A percentile compares a stretch with the other conserved stretches of the same genome.
Evolutionary conservation across 2,113 vertebrate species (phyloP).

Genomic region (Istiophorus platypterus): DNA sequence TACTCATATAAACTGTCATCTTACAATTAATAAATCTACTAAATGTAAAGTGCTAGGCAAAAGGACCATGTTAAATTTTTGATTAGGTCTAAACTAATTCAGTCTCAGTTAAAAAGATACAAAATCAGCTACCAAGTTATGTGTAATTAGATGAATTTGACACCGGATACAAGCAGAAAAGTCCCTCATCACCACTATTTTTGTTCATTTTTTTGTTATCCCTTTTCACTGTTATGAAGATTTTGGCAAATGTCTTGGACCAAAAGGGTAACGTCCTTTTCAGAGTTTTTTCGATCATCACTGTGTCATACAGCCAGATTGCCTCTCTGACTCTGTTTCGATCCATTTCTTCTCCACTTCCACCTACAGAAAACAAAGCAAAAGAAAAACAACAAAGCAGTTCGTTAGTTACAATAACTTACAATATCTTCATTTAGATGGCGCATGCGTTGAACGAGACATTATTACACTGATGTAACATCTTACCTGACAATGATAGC

Average conservation of each 20-base stretch:
- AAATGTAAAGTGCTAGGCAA: conserved; percentile 81
- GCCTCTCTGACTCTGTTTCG: conserved; percentile 88
- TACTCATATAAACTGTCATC: conserved; percentile 62
- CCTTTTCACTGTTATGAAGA: conserved; percentile 14
- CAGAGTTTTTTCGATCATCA: conserved; percentile 67
- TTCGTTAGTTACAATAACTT: conserved; percentile 5
- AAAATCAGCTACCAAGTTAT: conserved; percentile 59
- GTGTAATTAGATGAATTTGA: conserved; percentile 55
- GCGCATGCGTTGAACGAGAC: neutral
- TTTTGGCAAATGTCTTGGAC: conserved; percentile 36
- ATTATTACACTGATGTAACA: neutral
- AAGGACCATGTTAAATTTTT: conserved; percentile 55
- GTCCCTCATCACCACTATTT: conserved; percentile 48
- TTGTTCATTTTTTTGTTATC: conserved; percentile 24
- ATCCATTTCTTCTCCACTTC: conserved; percentile 98
- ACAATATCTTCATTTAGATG: too few relatives aligned
- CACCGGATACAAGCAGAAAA: conserved; percentile 61
- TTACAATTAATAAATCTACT: conserved; percentile 68
- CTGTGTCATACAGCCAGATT: conserved; percentile 89
- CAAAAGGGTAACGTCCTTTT: neutral
- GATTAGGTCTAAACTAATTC: conserved; percentile 61
- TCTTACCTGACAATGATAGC: conserved; percentile 92
- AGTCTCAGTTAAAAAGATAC: conserved; percentile 62
- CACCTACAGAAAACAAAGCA: conserved; percentile 82
- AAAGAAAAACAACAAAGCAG: neutral